Evolutionary conservation across 2,113 vertebrate species (phyloP).

Genomic region (Cranoglanis bouderius): DNA sequence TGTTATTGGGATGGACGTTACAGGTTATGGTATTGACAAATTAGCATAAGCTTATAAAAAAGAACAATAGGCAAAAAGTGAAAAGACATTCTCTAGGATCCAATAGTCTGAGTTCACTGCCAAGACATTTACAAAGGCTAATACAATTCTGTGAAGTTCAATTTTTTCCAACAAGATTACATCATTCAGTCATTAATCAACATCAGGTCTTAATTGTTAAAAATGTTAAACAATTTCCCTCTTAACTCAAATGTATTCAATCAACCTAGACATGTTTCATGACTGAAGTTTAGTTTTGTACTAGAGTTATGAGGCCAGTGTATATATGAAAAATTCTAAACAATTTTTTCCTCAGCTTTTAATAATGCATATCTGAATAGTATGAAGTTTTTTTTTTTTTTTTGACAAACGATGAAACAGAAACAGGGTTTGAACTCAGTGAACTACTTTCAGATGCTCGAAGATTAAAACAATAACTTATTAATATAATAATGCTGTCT

Average conservation of each 20-base stretch:
- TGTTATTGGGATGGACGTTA: background rate
- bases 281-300: constrained; percentile 5
- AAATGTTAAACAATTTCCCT: constrained; percentile 2
- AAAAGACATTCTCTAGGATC: background rate
- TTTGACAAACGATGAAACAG: constrained; percentile 1
- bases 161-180: background rate
- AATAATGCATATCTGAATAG: background rate
- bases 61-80: background rate
- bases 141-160: background rate
- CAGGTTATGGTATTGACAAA: background rate
- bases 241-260: background rate
- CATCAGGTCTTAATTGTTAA: constrained; percentile 2
- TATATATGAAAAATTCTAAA: background rate
- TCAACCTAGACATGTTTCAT: background rate
- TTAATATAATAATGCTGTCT: background rate
- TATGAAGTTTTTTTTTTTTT: background rate
- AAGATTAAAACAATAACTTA: background rate
- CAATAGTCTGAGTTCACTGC: background rate
- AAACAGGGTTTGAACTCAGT: background rate
- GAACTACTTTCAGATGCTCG: constrained; percentile 3
- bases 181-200: constrained; percentile 23
- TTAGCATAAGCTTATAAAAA: background rate
- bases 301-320: constrained; percentile 4
- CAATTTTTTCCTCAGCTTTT: background rate
- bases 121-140: background rate